phyloP scores from a whole-genome alignment of 2,888 invertebrate genomes.

The Sipha maydis region DNA sequence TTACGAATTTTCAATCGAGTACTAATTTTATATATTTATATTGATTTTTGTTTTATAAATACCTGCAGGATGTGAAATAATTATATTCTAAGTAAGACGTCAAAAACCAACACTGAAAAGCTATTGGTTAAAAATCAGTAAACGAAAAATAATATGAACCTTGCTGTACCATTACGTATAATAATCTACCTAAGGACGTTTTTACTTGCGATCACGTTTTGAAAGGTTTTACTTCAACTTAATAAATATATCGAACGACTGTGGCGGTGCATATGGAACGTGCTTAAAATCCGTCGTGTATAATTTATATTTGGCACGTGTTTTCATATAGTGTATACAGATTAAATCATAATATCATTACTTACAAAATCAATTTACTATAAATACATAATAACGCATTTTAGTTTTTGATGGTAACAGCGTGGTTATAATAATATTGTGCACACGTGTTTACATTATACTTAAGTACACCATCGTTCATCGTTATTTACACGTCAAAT shows the following conservation, averaged over 20 bases:
- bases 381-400: neutral
- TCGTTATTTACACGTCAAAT: neutral
- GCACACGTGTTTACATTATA: neutral
- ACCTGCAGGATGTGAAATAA: neutral
- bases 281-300: neutral
- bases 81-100: neutral
- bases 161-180: neutral
- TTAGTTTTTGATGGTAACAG: neutral
- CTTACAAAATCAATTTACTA: neutral
- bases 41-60: too few species aligned
- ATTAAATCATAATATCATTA: neutral
- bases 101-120: neutral
- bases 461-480: neutral
- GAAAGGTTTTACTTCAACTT: neutral
- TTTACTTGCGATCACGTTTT: neutral
- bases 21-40: too few species aligned
- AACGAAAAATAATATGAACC: neutral
- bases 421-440: neutral
- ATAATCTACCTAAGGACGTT: neutral
- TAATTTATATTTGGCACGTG: neutral
- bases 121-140: slow-evolving; percentile 1
- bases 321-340: neutral
- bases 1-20: too few species aligned
- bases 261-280: neutral
- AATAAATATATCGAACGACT: neutral